Conservation (phyloP, 2,113 vertebrate genomes). For the Xenopus laevis region DNA sequence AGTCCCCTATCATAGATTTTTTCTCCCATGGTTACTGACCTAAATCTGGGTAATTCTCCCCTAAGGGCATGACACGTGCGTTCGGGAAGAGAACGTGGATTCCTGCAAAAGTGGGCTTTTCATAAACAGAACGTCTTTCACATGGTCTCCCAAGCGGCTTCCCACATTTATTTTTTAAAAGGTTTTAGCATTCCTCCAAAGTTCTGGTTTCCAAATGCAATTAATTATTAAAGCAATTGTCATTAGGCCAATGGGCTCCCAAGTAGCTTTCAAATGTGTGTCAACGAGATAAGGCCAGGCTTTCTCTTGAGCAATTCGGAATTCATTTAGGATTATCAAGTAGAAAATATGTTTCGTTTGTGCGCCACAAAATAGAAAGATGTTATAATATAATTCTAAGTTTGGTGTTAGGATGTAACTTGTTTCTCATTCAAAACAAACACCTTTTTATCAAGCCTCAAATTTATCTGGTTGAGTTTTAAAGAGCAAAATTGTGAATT, state of each 20-base stretch:
- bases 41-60: constrained; percentile 21
- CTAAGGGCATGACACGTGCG: constrained; percentile 15
- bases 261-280: constrained; percentile 37
- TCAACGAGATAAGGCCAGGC: constrained; percentile 40
- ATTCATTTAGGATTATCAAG: too few species aligned
- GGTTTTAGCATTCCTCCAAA: constrained; percentile 39
- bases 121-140: constrained; percentile 18
- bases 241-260: constrained; percentile 47
- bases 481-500: too few species aligned
- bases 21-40: constrained; percentile 32
- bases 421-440: too few species aligned
- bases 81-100: not conserved
- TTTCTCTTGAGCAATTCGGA: not conserved
- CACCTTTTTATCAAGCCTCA: too few species aligned
- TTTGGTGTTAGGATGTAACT: too few species aligned
- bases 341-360: too few species aligned
- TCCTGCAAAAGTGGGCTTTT: not conserved
- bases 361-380: too few species aligned
- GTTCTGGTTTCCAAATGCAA: constrained; percentile 40
- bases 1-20: constrained; percentile 1
- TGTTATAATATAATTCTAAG: too few species aligned
- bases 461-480: too few species aligned
- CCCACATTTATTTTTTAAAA: constrained; percentile 22
- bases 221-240: constrained; percentile 47
- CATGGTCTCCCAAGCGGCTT: not conserved